A percentile compares a stretch with the other conserved stretches of the same genome.
Evolutionary conservation across 2,113 vertebrate genomes (phyloP).

Genomic region (Chaetodon auriga): DNA sequence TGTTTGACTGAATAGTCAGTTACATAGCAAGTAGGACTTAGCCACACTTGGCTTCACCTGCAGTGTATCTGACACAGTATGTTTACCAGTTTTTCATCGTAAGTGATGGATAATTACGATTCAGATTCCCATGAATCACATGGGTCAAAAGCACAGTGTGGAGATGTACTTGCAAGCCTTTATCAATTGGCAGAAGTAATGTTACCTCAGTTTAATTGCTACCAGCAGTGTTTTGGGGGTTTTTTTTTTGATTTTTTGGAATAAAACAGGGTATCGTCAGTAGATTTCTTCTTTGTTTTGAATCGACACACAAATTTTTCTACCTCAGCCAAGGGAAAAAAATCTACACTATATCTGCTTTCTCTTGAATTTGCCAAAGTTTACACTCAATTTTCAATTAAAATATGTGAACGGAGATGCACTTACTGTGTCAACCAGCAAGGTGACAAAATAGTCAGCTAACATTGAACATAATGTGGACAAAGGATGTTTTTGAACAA

Average conservation of each 20-base stretch:
- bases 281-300: too few relatives aligned
- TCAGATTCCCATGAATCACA: neutral
- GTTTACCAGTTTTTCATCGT: neutral
- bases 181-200: neutral
- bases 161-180: neutral
- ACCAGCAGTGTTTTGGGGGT: too few relatives aligned
- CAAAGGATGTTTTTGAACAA: too few relatives aligned
- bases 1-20: neutral
- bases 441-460: too few relatives aligned
- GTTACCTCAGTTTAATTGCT: neutral
- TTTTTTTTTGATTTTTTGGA: neutral
- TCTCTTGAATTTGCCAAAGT: too few relatives aligned
- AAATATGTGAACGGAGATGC: neutral
- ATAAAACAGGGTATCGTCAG: neutral
- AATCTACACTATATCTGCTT: neutral
- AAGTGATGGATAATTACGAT: neutral
- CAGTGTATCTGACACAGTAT: neutral
- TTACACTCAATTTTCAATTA: neutral
- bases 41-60: neutral
- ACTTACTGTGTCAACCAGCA: neutral
- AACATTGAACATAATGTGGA: too few relatives aligned
- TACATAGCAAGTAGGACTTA: neutral
- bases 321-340: too few relatives aligned
- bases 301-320: too few relatives aligned
- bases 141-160: neutral